A percentile compares a stretch with the other conserved stretches of the same genome.
Evolutionary conservation across 37 sponge, comb jelly and placozoan species (phyloP).

Genomic region (Diacarnus erythraeanus): DNA sequence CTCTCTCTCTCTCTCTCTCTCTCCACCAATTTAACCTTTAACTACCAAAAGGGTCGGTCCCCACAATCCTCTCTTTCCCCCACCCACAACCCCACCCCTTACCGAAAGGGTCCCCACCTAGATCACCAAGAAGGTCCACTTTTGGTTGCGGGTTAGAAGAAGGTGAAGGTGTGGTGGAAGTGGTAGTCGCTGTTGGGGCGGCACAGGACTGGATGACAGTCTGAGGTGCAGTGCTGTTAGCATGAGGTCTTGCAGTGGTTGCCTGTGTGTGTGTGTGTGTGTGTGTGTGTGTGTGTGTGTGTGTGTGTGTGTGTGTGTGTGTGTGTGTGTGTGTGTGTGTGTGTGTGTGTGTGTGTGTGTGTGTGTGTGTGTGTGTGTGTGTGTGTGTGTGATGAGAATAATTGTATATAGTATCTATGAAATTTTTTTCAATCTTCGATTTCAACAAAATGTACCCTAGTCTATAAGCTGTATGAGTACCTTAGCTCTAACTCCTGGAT

Average conservation of each 20-base stretch:
- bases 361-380: too few relatives aligned
- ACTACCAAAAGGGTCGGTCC: background rate
- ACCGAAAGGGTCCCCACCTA: constrained; percentile 47
- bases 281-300: constrained; percentile 1
- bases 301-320: too few relatives aligned
- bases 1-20: too few relatives aligned
- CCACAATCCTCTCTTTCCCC: background rate
- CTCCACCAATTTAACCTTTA: too few relatives aligned
- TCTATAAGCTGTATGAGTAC: too few relatives aligned
- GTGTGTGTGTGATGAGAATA: too few relatives aligned
- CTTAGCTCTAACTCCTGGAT: too few relatives aligned
- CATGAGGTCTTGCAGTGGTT: background rate
- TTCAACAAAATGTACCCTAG: too few relatives aligned
- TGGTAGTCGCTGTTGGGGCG: constrained; percentile 9
- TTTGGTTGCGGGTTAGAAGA: background rate
- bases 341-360: too few relatives aligned
- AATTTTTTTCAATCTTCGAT: too few relatives aligned
- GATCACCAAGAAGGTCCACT: constrained; percentile 19
- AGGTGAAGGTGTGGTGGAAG: background rate
- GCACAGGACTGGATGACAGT: background rate
- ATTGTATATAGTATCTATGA: too few relatives aligned
- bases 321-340: too few relatives aligned
- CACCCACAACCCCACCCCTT: background rate
- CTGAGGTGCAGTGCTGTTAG: background rate
- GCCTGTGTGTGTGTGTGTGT: background rate